Evolutionary conservation across 2,113 vertebrate species (phyloP), one percentile per base, ranked within the genome.

Genomic region (Erpornis zantholeuca): DNA sequence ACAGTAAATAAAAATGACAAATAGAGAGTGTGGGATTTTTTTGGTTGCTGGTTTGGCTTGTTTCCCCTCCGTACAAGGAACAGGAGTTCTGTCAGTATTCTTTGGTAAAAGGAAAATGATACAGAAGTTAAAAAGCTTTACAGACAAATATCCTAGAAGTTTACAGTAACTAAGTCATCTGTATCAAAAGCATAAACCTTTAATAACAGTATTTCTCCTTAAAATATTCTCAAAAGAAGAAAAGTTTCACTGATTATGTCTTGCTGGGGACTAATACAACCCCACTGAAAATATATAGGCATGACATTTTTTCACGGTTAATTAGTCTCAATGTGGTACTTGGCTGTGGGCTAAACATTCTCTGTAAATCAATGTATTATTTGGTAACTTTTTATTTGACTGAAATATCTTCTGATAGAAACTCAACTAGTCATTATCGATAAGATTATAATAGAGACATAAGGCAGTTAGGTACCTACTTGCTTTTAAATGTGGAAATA

Each of bases 1-100:
- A 23, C 15, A 72, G 21, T 53, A 65, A 69, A 54, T 38, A 68
- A 82, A 85, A 70, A 54, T 11, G 1, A 11, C 5, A 69, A 0
- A 0, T 18, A 86, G 13, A 52, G 40, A 71, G 4, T 17, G 4
- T n/a, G 7, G 12, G 5, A 4, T 2, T 15, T 52, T 63, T 75
- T 61, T 14, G 1, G 9, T 45, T 80, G 17, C 4, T 36, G 35
- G 15, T 11, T 53, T 60, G 12, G 7, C 22, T 18, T 52, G 60
- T 47, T 52, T 11, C 5, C 7, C 13, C 31, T 75, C 11, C 72
- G 12, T 40, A 35, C 35, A 80, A 66, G 28, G 72, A 69, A 90
- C 3, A 45, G 12, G 7, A 73, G 33, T 61, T n/a, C 3, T 53
- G 8, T 9, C 4, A 1, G 7, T 44, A 82, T 22, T 72, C 90